Evolutionary conservation across 2,888 invertebrate species (phyloP).

Genomic region (Ceratothoa steindachneri): DNA sequence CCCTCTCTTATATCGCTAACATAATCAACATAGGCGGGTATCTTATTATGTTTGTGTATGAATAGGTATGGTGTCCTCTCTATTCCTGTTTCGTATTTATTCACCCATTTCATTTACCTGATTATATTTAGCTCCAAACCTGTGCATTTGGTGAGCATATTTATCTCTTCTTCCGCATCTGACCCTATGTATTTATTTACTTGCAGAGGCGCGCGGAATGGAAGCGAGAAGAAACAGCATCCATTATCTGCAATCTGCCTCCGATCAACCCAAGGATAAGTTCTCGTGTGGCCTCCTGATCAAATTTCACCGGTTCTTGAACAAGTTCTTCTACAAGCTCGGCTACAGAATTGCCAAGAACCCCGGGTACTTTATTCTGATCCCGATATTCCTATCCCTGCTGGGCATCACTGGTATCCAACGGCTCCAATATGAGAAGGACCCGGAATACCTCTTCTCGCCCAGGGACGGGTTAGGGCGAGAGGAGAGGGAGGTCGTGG

Average conservation of each 20-base stretch:
- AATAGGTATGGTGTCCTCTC: too few relatives aligned
- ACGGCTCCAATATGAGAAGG: conserved; percentile 78
- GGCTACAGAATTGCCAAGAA: conserved; percentile 73
- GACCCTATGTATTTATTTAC: too few relatives aligned
- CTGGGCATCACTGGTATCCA: conserved; percentile 83
- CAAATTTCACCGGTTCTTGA: conserved; percentile 20
- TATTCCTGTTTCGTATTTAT: too few relatives aligned
- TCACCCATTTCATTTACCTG: too few relatives aligned
- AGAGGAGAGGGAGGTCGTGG: conserved; percentile 70
- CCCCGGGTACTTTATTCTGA: conserved; percentile 82
- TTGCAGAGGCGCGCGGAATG: neutral
- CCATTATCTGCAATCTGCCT: neutral
- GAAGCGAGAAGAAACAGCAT: neutral
- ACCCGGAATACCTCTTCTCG: conserved; percentile 86
- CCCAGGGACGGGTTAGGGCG: conserved; percentile 73
- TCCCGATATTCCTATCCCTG: conserved; percentile 74
- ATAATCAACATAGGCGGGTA: too few relatives aligned
- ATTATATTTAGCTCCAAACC: too few relatives aligned
- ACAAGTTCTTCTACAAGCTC: conserved; percentile 65
- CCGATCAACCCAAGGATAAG: neutral
- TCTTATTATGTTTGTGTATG: too few relatives aligned
- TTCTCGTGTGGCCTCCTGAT: neutral
- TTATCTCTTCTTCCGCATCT: too few relatives aligned
- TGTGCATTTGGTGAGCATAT: too few relatives aligned
- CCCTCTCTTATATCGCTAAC: too few relatives aligned